A percentile compares a stretch with the other conserved stretches of the same genome.
Evolutionary conservation across 2,888 invertebrate genomes (phyloP).

Genomic region (Habrosyne pyritoides): DNA sequence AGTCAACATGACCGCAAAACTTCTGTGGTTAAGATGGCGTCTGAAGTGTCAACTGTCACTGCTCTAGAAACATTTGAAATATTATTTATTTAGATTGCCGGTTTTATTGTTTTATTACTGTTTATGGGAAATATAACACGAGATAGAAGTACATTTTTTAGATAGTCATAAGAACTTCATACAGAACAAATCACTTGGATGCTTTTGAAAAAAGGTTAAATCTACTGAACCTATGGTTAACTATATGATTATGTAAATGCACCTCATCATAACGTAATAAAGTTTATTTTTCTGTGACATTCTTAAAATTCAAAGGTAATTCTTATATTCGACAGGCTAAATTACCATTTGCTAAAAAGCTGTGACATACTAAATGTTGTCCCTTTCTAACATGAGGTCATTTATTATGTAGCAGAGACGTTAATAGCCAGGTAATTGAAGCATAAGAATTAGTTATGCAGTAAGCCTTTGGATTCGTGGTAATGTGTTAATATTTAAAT

Average conservation of each 20-base stretch:
- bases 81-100: background rate
- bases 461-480: background rate
- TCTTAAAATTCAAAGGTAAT: background rate
- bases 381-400: background rate
- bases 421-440: background rate
- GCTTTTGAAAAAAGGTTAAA: background rate
- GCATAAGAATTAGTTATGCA: background rate
- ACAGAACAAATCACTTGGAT: no score
- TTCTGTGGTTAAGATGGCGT: slow-evolving; percentile 20
- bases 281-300: background rate
- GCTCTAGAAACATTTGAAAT: slow-evolving; percentile 3
- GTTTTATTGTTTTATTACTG: background rate
- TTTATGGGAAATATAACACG: no score
- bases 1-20: slow-evolving; percentile 25
- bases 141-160: no score
- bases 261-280: no score
- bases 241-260: no score
- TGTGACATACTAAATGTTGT: background rate
- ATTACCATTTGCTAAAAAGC: background rate
- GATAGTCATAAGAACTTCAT: no score
- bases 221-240: no score
- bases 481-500: background rate
- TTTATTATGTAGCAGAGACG: background rate
- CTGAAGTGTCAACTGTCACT: slow-evolving; percentile 6
- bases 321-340: no score